These are phyloP conservation scores for Hippocampus comes DNA, from an alignment of 2,113 vertebrate genomes.

Conservation along the genomic window DNA sequence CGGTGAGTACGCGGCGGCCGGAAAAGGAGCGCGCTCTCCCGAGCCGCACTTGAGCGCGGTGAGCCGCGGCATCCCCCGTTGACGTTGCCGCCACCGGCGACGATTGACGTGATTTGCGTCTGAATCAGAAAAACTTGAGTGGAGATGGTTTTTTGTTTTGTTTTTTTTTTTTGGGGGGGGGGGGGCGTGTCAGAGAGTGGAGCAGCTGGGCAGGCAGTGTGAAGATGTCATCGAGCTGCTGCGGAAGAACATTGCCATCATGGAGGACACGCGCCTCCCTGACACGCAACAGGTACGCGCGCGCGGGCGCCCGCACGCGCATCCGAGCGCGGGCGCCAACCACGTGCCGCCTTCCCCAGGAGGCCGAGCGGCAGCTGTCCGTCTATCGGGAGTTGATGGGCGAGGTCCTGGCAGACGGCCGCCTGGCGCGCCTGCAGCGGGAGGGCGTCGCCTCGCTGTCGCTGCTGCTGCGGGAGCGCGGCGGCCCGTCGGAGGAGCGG, in stretches of 20 bases:
- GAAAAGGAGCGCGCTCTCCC: too few species aligned
- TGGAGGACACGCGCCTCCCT: conserved; percentile 72
- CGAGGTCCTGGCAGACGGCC: conserved; percentile 76
- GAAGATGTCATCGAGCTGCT: conserved; percentile 76
- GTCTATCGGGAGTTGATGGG: conserved; percentile 77
- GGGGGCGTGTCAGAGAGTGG: conserved; percentile 73
- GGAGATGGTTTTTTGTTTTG: too few species aligned
- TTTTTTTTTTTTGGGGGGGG: too few species aligned
- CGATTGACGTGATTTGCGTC: too few species aligned
- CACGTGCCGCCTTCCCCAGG: conserved; percentile 62
- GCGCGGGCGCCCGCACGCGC: too few species aligned
- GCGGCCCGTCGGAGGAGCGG: conserved; percentile 51
- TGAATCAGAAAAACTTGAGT: too few species aligned
- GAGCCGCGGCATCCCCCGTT: too few species aligned
- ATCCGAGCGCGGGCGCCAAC: neutral
- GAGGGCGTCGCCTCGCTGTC: conserved; percentile 83
- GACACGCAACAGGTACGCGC: neutral
- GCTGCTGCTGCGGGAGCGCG: conserved; percentile 78
- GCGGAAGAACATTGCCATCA: conserved; percentile 71
- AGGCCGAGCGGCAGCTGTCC: conserved; percentile 71
- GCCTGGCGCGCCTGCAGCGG: conserved; percentile 80
- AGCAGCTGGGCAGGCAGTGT: conserved; percentile 79
- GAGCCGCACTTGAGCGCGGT: too few species aligned
- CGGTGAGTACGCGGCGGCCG: conserved; percentile 68
- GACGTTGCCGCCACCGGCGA: too few species aligned